Evolutionary conservation across 2,113 vertebrate species (phyloP).

Genomic region (Brevimyrus niger): DNA sequence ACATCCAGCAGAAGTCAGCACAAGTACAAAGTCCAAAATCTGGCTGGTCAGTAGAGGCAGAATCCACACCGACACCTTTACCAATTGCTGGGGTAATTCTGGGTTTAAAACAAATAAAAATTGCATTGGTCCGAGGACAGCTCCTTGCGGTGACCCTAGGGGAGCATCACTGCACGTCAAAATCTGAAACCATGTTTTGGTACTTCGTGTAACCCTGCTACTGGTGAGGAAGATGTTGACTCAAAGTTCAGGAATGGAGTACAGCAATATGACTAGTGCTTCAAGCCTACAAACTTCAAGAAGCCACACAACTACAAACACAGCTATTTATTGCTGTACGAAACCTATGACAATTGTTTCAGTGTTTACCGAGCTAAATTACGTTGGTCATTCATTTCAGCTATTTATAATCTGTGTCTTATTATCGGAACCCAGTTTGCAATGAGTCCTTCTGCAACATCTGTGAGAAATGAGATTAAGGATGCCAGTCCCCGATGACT

Average conservation of each 20-base stretch:
- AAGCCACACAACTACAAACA: not conserved
- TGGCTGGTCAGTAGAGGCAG: not conserved
- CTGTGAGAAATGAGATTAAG: not conserved
- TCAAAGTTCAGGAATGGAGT: not conserved
- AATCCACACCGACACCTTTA: not conserved
- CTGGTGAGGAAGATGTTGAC: not conserved
- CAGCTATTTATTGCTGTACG: not conserved
- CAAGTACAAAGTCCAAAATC: not conserved
- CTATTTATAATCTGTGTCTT: not conserved
- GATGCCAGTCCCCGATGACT: not conserved
- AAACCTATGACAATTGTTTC: not conserved
- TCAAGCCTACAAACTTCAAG: not conserved
- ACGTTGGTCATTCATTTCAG: not conserved
- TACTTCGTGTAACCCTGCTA: not conserved
- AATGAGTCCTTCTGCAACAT: not conserved
- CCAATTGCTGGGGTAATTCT: not conserved
- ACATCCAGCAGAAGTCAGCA: not conserved
- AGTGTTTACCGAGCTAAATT: not conserved
- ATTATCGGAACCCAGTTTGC: not conserved
- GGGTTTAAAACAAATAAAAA: not conserved
- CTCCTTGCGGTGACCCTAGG: not conserved
- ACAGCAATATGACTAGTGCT: not conserved
- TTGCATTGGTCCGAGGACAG: not conserved
- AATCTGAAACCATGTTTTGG: not conserved
- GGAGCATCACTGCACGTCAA: not conserved